These are phyloP conservation scores for Amblyraja radiata DNA, from an alignment of 2,797 vertebrate genomes.

Conservation along the genomic window DNA sequence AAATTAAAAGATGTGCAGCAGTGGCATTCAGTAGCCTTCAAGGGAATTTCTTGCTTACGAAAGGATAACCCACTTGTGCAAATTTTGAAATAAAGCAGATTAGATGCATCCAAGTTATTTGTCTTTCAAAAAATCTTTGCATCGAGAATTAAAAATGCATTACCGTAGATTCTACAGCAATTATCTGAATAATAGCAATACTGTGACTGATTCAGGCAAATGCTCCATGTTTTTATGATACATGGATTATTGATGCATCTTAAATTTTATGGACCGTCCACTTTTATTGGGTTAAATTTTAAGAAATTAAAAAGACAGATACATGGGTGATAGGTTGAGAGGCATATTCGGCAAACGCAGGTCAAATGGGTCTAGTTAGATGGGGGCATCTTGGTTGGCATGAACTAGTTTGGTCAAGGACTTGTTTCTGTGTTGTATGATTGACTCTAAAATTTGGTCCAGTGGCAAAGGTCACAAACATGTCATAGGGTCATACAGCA, in stretches of 20 bases:
- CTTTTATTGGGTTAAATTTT: background rate
- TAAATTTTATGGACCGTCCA: background rate
- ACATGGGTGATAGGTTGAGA: too few species aligned
- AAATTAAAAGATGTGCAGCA: background rate
- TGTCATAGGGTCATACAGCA: too few species aligned
- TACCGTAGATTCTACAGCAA: background rate
- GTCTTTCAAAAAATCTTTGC: background rate
- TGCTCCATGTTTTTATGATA: background rate
- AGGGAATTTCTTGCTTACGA: background rate
- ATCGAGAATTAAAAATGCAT: background rate
- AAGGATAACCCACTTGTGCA: background rate
- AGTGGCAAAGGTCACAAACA: background rate
- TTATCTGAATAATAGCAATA: background rate
- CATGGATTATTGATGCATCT: background rate
- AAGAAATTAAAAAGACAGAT: background rate
- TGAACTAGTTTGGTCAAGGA: too few species aligned
- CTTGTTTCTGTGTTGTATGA: too few species aligned
- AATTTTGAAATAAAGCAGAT: constrained; percentile 11
- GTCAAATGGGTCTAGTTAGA: too few species aligned
- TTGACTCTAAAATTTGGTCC: too few species aligned
- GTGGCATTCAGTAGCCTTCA: background rate
- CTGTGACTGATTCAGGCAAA: background rate
- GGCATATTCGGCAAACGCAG: too few species aligned
- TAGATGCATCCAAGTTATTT: background rate
- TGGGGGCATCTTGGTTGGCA: too few species aligned